phyloP scores from a whole-genome alignment of 2,888 invertebrate species.

The Herminia tarsipennalis region DNA sequence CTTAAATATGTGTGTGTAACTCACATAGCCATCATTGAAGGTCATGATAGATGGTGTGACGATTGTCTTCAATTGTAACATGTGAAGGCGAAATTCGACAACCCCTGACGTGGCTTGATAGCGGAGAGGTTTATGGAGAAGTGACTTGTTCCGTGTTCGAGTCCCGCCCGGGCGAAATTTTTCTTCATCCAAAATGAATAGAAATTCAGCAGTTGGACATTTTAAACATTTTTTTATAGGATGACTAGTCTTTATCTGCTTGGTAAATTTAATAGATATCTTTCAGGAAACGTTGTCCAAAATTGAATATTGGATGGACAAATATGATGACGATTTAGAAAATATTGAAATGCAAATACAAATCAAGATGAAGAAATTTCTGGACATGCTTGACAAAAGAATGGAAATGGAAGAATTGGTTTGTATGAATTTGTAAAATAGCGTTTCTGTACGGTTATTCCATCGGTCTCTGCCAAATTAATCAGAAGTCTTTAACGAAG shows the following conservation, averaged over 20 bases:
- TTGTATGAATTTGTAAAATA: not conserved
- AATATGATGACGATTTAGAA: conserved; percentile 75
- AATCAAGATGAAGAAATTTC: conserved; percentile 56
- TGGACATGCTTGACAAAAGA: conserved; percentile 35
- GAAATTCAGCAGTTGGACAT: not conserved
- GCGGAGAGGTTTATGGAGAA: no score
- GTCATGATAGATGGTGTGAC: no score
- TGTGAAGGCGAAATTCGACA: no score
- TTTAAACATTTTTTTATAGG: not conserved
- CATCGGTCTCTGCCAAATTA: no score
- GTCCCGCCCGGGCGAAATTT: no score
- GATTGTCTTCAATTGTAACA: no score
- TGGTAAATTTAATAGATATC: not conserved
- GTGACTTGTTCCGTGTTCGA: no score
- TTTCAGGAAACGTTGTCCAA: conserved; percentile 67
- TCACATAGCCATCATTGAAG: no score
- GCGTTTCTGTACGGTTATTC: not conserved
- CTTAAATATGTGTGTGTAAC: not conserved
- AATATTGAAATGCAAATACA: conserved; percentile 70
- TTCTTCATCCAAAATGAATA: no score
- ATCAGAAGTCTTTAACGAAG: no score
- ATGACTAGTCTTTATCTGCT: not conserved
- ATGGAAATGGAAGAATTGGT: conserved; percentile 6
- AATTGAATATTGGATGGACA: conserved; percentile 73
- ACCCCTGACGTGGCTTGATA: no score